Evolutionary conservation across 2,888 invertebrate genomes (phyloP), one percentile per base, ranked within the genome.

Genomic region (Nesidiocoris tenuis): DNA sequence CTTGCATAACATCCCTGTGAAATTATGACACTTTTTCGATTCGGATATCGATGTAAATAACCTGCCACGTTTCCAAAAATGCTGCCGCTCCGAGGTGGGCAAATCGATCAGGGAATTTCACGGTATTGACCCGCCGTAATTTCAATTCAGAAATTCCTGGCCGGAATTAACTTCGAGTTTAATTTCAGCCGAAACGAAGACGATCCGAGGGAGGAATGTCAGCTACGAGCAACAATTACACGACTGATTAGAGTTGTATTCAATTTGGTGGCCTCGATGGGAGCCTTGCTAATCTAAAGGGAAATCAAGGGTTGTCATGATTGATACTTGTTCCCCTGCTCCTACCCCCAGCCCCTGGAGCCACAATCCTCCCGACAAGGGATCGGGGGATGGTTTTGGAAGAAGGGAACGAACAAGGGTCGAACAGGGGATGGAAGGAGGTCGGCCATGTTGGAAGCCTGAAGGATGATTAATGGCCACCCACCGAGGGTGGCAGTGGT

Each of bases 381-480:
- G 54, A 23, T 18, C 22, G 22, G 56, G 21, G 12, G 57, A 16
- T n/a, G n/a, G n/a, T n/a, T n/a, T n/a, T n/a, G n/a, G n/a, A n/a
- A n/a, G n/a, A n/a, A n/a, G 56, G 55, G 68, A 56, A 55, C 18
- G 55, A 68, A 55, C n/a, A 19, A 55, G 21, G 61, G 17, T 39
- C 22, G 55, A 18, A 54, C n/a, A 18, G 57, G 22, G 72, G 72
- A 63, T 22, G 64, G 9, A 54, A 12, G 39, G 25, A 61, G 72
- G 72, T 72, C 72, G 65, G 77, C 77, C 77, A 77, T 77, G 77
- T 77, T 77, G 77, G 75, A 70, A 72, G 64, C 61, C 71, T 77
- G 77, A 77, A 75, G 75, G 77, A 77, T 77, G 77, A 77, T 77
- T 74, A 70, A 77, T 77, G 77, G 75, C 77, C 39, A 23, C 66